phyloP scores from a whole-genome alignment of 2,797 vertebrate genomes.

The Enteromius anoplus region DNA sequence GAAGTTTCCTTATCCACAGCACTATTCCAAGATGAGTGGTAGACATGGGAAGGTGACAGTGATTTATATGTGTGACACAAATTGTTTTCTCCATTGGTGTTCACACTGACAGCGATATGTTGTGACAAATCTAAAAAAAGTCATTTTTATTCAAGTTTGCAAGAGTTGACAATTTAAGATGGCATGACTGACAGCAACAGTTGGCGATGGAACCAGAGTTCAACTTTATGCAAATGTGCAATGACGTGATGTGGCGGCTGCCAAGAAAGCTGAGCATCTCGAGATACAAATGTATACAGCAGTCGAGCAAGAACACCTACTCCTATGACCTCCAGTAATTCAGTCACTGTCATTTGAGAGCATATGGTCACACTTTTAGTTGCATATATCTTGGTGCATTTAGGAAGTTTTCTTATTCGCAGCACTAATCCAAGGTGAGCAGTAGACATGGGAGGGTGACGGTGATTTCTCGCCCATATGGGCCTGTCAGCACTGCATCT shows the following conservation, averaged over 20 bases:
- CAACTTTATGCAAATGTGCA: neutral
- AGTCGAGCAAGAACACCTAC: neutral
- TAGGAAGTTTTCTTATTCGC: constrained; percentile 2
- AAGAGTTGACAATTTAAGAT: neutral
- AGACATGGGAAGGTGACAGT: constrained; percentile 41
- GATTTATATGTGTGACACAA: constrained; percentile 15
- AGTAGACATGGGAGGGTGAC: constrained; percentile 48
- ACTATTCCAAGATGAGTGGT: constrained; percentile 17
- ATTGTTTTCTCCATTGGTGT: neutral
- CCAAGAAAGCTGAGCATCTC: neutral
- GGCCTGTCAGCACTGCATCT: constrained; percentile 55
- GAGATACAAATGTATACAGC: neutral
- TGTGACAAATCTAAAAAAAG: neutral
- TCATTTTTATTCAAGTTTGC: neutral
- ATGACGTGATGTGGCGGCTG: too few relatives aligned
- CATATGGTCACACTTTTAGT: neutral
- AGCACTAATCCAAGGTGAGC: constrained; percentile 36
- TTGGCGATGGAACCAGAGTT: neutral
- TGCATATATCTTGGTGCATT: neutral
- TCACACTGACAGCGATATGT: neutral
- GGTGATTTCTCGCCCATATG: constrained; percentile 52
- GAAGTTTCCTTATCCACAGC: neutral
- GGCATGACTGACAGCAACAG: constrained; percentile 9
- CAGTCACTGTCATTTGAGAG: neutral
- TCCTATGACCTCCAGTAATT: neutral